Evolutionary conservation across 2,888 invertebrate species (phyloP).

Genomic region (Tipula unca): DNA sequence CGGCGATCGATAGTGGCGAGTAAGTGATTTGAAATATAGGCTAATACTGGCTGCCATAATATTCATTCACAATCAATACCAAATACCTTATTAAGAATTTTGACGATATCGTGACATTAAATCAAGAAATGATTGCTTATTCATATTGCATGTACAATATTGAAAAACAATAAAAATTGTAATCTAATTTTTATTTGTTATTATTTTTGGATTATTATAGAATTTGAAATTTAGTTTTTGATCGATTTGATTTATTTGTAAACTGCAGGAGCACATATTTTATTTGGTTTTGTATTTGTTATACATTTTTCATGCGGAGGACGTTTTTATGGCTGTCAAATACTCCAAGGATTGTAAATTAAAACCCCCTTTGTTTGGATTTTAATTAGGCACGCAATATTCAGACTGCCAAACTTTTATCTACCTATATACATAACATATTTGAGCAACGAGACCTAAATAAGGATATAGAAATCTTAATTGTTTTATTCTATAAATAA

Average conservation of each 20-base stretch:
- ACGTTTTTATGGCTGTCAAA: neutral
- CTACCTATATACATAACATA: too few relatives aligned
- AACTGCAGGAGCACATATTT: neutral
- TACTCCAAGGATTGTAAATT: neutral
- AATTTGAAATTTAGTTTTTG: neutral
- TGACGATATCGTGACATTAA: neutral
- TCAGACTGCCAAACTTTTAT: neutral
- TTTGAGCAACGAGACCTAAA: neutral
- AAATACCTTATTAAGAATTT: neutral
- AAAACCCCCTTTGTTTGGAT: neutral
- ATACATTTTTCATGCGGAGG: neutral
- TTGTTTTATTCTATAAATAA: neutral
- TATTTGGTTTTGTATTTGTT: too few relatives aligned
- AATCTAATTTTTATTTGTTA: neutral
- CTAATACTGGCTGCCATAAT: neutral
- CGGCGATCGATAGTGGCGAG: conserved; percentile 33
- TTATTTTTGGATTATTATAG: neutral
- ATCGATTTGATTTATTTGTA: neutral
- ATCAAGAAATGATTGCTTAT: neutral
- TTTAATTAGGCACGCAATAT: neutral
- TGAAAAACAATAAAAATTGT: neutral
- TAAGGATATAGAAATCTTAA: neutral
- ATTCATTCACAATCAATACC: neutral
- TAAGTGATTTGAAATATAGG: conserved; percentile 28
- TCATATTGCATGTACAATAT: neutral